A percentile compares a stretch with the other conserved stretches of the same genome.
Conservation (phyloP, 2,797 vertebrate genomes). For the Melanotaenia nigrans region DNA sequence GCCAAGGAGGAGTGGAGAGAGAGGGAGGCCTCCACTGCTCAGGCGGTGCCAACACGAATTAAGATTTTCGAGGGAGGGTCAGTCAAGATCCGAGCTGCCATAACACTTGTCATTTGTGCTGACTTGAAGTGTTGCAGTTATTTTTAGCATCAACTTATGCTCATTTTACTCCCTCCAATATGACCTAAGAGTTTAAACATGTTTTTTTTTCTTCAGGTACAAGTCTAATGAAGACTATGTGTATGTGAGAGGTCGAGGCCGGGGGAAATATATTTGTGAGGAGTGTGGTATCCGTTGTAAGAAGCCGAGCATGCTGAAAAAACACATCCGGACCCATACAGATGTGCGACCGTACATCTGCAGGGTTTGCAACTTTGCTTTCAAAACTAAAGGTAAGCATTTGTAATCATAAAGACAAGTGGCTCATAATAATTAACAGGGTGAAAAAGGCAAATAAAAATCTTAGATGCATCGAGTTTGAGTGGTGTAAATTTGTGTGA, state of each 20-base stretch:
- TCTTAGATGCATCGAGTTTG: background rate
- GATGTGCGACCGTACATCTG: constrained; percentile 97
- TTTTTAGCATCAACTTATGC: constrained; percentile 5
- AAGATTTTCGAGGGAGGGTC: constrained; percentile 99
- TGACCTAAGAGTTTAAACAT: background rate
- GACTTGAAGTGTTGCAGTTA: constrained; percentile 40
- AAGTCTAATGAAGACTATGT: constrained; percentile 99
- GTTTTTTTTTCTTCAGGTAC: constrained; percentile 81
- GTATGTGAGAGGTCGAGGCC: constrained; percentile 96
- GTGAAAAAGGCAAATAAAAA: background rate
- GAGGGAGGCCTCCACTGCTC: constrained; percentile 89
- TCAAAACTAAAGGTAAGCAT: constrained; percentile 97
- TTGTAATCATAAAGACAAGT: background rate
- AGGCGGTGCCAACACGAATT: constrained; percentile 91
- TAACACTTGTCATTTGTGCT: constrained; percentile 49
- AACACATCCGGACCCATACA: constrained; percentile 98
- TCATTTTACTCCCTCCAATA: background rate
- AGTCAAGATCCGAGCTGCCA: constrained; percentile 69
- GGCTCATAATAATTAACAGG: background rate
- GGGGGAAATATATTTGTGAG: constrained; percentile 99
- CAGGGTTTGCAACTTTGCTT: constrained; percentile 98
- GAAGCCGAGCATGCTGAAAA: constrained; percentile 99
- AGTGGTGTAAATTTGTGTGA: background rate
- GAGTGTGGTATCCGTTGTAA: constrained; percentile 99
- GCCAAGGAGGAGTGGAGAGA: constrained; percentile 95